Evolutionary conservation across 2,113 vertebrate species (phyloP).

Genomic region (Garra rufa): DNA sequence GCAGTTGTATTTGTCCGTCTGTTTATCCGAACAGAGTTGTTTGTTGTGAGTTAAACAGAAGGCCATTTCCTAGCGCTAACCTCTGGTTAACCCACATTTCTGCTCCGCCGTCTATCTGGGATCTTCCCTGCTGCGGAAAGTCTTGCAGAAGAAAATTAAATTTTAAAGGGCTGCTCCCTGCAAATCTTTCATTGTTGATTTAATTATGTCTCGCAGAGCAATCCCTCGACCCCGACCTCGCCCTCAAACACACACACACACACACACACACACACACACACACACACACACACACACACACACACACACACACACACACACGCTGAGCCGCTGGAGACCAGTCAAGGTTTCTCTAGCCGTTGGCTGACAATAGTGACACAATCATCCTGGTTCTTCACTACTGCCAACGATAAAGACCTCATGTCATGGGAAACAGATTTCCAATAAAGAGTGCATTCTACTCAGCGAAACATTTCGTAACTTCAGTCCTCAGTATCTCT

Average conservation of each 20-base stretch:
- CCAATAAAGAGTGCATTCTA: not conserved
- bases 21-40: not conserved
- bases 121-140: slow-evolving; percentile 48
- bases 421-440: not conserved
- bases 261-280: slow-evolving; percentile 36
- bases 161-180: slow-evolving; percentile 53
- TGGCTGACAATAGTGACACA: slow-evolving; percentile 20
- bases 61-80: slow-evolving; percentile 21
- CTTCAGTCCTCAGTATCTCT: not conserved
- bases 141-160: slow-evolving; percentile 53
- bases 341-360: not conserved
- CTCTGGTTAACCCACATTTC: slow-evolving; percentile 50
- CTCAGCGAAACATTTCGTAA: not conserved
- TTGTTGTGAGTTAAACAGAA: slow-evolving; percentile 27
- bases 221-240: slow-evolving; percentile 38
- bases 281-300: not conserved
- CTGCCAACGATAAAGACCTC: not conserved
- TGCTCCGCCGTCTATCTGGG: slow-evolving; percentile 2
- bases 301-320: slow-evolving; percentile 14
- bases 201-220: slow-evolving; percentile 58
- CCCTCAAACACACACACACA: slow-evolving; percentile 18
- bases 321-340: not conserved
- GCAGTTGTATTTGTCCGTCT: not conserved
- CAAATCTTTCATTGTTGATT: slow-evolving; percentile 63
- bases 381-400: slow-evolving; percentile 5